A percentile compares a stretch with the other conserved stretches of the same genome.
phyloP scores from a whole-genome alignment of 1,140 invertebrate species.

The Drosophila azteca region DNA sequence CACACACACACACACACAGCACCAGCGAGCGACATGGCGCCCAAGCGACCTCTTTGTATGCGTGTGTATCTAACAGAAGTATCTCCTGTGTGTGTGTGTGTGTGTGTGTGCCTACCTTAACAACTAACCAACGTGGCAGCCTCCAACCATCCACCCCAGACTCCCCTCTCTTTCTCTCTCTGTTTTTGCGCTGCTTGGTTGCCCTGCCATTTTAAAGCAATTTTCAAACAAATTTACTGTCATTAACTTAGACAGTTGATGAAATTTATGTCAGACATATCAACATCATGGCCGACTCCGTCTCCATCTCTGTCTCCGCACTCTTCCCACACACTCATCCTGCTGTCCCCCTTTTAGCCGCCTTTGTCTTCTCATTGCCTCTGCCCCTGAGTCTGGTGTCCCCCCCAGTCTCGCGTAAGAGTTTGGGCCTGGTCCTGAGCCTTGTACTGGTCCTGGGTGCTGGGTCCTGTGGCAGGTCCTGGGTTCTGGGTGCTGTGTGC shows the following conservation, averaged over 20 bases:
- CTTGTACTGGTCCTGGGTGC: too few relatives aligned
- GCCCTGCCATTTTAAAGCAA: constrained; percentile 82
- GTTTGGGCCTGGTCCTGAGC: too few relatives aligned
- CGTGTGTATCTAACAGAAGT: constrained; percentile 14
- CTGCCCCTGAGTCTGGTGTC: too few relatives aligned
- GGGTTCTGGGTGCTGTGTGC: neutral
- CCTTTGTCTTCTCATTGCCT: constrained; percentile 40
- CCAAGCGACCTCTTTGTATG: constrained; percentile 38
- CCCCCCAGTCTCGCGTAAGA: too few relatives aligned
- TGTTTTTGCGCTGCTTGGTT: constrained; percentile 76
- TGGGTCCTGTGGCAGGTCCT: neutral
- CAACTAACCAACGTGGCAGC: constrained; percentile 43
- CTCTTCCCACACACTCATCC: neutral
- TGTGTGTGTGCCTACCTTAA: constrained; percentile 56
- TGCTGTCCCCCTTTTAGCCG: neutral
- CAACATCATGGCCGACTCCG: constrained; percentile 68
- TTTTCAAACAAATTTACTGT: constrained; percentile 83
- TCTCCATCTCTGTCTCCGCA: constrained; percentile 1
- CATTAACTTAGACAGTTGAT: constrained; percentile 83
- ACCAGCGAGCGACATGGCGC: constrained; percentile 55
- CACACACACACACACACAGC: too few relatives aligned
- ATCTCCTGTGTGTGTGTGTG: constrained; percentile 2
- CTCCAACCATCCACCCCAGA: constrained; percentile 7
- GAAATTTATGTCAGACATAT: constrained; percentile 82
- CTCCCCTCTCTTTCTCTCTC: constrained; percentile 17